Conservation (phyloP, 2,113 vertebrate genomes). For the Percina caprodes region DNA sequence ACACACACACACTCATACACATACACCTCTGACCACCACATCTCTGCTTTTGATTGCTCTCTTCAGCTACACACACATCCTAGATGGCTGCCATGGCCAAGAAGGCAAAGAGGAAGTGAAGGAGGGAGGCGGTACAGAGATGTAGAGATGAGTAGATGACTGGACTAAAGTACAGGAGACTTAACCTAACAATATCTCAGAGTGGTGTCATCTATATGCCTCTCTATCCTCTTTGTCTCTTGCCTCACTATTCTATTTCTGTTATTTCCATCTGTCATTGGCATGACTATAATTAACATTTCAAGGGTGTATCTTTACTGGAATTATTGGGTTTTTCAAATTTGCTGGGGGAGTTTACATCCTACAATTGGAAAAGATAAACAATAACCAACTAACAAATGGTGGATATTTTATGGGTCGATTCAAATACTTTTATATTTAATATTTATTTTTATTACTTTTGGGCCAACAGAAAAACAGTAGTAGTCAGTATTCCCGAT, state of each 20-base stretch:
- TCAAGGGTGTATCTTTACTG: neutral
- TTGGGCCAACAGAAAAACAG: neutral
- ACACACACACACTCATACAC: neutral
- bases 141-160: conserved; percentile 8
- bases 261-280: neutral
- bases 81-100: conserved; percentile 13
- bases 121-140: neutral
- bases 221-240: neutral
- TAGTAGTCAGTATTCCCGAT: neutral
- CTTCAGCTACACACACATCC: conserved; percentile 54
- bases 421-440: neutral
- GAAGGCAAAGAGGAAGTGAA: conserved; percentile 37
- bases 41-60: conserved; percentile 71
- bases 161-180: neutral
- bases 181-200: neutral
- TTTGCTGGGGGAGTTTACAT: neutral
- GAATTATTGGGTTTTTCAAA: neutral
- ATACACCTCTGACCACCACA: conserved; percentile 42
- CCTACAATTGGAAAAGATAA: neutral
- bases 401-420: neutral
- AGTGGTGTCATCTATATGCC: neutral
- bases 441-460: neutral
- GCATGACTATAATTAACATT: neutral
- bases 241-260: conserved; percentile 4
- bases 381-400: neutral